Evolutionary conservation across 2,888 invertebrate genomes (phyloP), one percentile per base, ranked within the genome.

Genomic region (Drosophila ustulata): DNA sequence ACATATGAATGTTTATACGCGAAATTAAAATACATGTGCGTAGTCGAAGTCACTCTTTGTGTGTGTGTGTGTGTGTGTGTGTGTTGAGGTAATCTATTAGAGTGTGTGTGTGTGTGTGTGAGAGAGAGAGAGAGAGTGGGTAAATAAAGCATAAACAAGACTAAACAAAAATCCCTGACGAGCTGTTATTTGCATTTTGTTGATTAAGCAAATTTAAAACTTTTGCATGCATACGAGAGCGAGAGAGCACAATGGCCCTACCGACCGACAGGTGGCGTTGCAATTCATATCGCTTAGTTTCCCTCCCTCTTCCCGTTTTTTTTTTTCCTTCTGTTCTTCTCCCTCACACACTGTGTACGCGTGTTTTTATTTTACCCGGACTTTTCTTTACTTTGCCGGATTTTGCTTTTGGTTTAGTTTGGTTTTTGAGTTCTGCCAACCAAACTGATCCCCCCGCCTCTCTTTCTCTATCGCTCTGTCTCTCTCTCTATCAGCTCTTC

Each of bases 141-240:
- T 59, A 72, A 75, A 72, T 77, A 78, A 68, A 59, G 68, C 64
- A 80, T 70, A 67, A 78, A 76, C 80, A 69, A 80, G 71, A 61
- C 72, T 69, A 75, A 78, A 67, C 67, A 74, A 66, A 74, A 80
- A 73, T 72, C 71, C 66, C 77, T 73, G 76, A 78, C 76, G 70
- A 75, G 66, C 56, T 66, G 65, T 69, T 78, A 80, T 79, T 80
- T 76, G 77, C 80, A 80, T 79, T 79, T 79, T 80, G 80, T 80
- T 79, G 78, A 80, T 79, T 80, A 79, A 79, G 80, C 78, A 76
- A 79, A 79, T 80, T 79, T 74, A 71, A 80, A 79, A 79, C 67
- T 80, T 43, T 34, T 26, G 34, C 57, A 57, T 57, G 47, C 47
- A 34, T 56, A 26, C 45, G 41, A 37, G 9, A 7, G 28, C 6